These are phyloP conservation scores for Stercorarius parasiticus DNA, from an alignment of 2,113 vertebrate species.

Conservation along the genomic window DNA sequence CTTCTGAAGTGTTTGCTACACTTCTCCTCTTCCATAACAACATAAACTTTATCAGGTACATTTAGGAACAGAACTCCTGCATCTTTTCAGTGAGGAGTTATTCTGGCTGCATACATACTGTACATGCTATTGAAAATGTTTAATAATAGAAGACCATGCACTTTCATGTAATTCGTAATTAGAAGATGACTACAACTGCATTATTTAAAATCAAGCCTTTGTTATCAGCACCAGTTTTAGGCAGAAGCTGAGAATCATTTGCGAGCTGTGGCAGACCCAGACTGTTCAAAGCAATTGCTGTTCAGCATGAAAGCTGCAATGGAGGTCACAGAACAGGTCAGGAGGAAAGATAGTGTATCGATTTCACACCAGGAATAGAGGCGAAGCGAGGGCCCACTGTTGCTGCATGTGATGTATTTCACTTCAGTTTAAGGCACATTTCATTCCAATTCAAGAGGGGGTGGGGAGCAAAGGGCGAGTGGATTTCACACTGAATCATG, in stretches of 20 bases:
- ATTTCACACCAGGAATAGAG: constrained; percentile 88
- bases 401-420: constrained; percentile 83
- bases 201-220: constrained; percentile 79
- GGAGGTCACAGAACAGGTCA: constrained; percentile 88
- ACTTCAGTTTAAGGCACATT: constrained; percentile 85
- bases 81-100: not conserved
- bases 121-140: constrained; percentile 64
- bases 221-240: constrained; percentile 83
- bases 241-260: constrained; percentile 79
- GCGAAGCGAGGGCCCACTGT: constrained; percentile 75
- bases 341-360: constrained; percentile 91
- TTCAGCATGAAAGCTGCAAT: constrained; percentile 87
- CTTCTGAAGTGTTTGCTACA: not conserved
- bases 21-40: not conserved
- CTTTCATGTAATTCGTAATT: constrained; percentile 85
- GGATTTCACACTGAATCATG: constrained; percentile 85
- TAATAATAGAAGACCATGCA: constrained; percentile 78
- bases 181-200: constrained; percentile 78
- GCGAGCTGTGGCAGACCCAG: constrained; percentile 83
- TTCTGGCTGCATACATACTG: constrained; percentile 3
- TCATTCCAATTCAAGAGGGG: constrained; percentile 84
- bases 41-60: constrained; percentile 34
- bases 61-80: not conserved
- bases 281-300: constrained; percentile 90
- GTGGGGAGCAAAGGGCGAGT: constrained; percentile 81